Evolutionary conservation across 2,113 vertebrate species (phyloP).

Genomic region (Fulmarus glacialis): DNA sequence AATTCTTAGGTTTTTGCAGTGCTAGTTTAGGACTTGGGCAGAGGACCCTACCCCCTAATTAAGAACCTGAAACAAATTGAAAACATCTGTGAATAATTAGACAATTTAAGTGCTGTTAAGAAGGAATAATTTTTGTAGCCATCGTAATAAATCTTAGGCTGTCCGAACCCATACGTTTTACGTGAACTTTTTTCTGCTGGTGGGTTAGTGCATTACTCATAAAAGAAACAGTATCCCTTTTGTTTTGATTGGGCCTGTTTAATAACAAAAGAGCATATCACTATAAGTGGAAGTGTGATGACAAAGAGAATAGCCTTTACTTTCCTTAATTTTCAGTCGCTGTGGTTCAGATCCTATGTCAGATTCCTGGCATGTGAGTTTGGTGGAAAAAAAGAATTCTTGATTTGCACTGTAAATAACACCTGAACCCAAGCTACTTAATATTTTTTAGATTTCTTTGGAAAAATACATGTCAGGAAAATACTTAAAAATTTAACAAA

Average conservation of each 20-base stretch:
- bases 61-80: constrained; percentile 86
- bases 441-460: constrained; percentile 10
- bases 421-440: constrained; percentile 2
- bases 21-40: constrained; percentile 77
- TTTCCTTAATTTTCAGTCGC: constrained; percentile 40
- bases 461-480: neutral
- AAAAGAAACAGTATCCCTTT: constrained; percentile 94
- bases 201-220: constrained; percentile 93
- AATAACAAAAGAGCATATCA: constrained; percentile 86
- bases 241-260: constrained; percentile 90
- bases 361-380: constrained; percentile 26
- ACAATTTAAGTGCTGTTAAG: constrained; percentile 95
- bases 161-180: constrained; percentile 86
- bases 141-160: constrained; percentile 99
- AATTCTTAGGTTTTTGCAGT: constrained; percentile 76
- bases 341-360: constrained; percentile 34
- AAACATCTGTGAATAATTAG: constrained; percentile 99
- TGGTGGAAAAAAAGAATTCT: neutral
- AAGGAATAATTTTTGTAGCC: constrained; percentile 96
- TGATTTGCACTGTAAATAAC: constrained; percentile 35
- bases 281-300: constrained; percentile 63
- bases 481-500: neutral
- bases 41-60: constrained; percentile 87
- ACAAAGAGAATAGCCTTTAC: constrained; percentile 63
- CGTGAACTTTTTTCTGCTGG: constrained; percentile 80